Evolutionary conservation across 2,888 invertebrate species (phyloP).

Genomic region (Asteroscopus sphinx): DNA sequence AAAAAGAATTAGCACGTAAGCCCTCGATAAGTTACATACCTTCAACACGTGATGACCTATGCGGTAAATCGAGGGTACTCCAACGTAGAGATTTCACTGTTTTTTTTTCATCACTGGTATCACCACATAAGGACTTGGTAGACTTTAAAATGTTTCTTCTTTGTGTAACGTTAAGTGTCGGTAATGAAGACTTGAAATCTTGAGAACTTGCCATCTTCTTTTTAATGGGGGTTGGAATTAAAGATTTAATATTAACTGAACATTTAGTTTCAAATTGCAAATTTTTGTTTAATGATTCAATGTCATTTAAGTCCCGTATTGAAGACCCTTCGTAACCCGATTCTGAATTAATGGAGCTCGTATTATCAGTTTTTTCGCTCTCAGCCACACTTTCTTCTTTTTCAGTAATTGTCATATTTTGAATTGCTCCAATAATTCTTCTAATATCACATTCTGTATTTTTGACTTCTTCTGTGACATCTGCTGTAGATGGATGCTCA

Average conservation of each 20-base stretch:
- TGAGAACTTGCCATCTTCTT: conserved; percentile 21
- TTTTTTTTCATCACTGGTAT: conserved; percentile 60
- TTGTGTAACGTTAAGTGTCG: conserved; percentile 59
- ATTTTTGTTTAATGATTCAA: conserved; percentile 52
- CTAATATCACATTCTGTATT: conserved; percentile 34
- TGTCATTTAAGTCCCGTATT: conserved; percentile 65
- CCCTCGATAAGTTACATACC: conserved; percentile 28
- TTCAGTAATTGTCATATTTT: conserved; percentile 57
- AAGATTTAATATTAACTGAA: conserved; percentile 33
- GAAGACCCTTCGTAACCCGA: conserved; percentile 75
- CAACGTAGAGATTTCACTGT: conserved; percentile 74
- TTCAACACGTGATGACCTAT: conserved; percentile 58
- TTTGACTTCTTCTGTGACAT: conserved; percentile 34
- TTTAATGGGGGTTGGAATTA: conserved; percentile 13
- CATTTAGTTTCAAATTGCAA: conserved; percentile 33
- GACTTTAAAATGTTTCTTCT: conserved; percentile 65
- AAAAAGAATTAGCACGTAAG: too few relatives aligned
- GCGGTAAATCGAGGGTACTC: conserved; percentile 74
- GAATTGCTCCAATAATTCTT: conserved; percentile 56
- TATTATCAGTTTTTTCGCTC: conserved; percentile 65
- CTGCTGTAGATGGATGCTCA: conserved; percentile 9
- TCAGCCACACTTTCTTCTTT: conserved; percentile 48
- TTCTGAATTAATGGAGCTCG: conserved; percentile 72
- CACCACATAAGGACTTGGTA: conserved; percentile 68
- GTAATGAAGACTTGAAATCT: conserved; percentile 69